Base-by-base conservation (phyloP, 2,113 vertebrate species). In the Melierax canorus region DNA sequence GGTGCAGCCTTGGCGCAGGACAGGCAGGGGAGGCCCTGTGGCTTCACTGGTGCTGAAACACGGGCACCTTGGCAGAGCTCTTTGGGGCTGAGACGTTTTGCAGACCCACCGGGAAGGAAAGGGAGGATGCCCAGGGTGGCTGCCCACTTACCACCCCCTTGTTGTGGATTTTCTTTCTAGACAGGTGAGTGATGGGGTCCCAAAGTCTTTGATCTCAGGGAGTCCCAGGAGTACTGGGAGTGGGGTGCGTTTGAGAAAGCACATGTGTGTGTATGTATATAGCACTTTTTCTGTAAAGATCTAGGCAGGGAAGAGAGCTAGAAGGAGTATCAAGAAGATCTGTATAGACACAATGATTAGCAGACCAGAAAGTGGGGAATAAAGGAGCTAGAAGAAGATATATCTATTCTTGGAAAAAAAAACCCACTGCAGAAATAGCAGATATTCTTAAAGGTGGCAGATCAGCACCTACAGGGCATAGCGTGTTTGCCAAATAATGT, bases 121-220 rank as follows among this genome's bases (percentile, higher is more conserved):
- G 34, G 29, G 36, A 69, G 36, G n/a, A 36, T 62, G 20, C 18
- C 22, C 7, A 21, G 17, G 8, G 21, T 36, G 48, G 14, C 43
- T 75, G 10, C 30, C 36, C 29, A 4, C 30, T 36, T 34, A 55
- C 11, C 38, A 53, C 3, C 7, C 26, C 18, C 24, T 71, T 2
- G 0, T 6, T 24, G 30, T 38, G n/a, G 21, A 5, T 43, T 62
- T 81, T 77, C 10, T 62, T 84, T 64, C 77, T 38, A 18, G 67
- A 55, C n/a, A 27, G 12, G 19, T 0, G 0, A 5, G 6, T 60
- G 45, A 5, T 27, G 46, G 34, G 16, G 7, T 43, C 22, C 39
- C 22, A 9, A 59, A 78, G 15, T 50, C 43, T 66, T 69, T 58
- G 10, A 38, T 85, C 20, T 29, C 23, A 34, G 58, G 41, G 38